phyloP scores from a whole-genome alignment of 2,113 vertebrate genomes.

The Carettochelys insculpta region DNA sequence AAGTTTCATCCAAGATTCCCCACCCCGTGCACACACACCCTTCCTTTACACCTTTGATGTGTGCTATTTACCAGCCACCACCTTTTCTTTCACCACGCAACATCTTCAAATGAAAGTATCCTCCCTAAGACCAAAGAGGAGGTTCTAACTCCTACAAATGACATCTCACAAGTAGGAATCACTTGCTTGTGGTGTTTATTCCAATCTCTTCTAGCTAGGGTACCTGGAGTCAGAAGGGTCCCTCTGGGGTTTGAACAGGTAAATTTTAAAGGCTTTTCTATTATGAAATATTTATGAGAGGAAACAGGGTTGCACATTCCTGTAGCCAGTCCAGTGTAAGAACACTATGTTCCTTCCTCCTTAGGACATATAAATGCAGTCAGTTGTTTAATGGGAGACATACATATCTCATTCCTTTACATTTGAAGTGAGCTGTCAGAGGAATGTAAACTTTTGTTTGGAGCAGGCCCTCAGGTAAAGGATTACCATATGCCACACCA shows the following conservation, averaged over 20 bases:
- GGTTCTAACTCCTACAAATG: constrained; percentile 50
- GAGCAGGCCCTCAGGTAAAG: constrained; percentile 78
- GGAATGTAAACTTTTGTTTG: constrained; percentile 80
- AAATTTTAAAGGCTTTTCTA: constrained; percentile 74
- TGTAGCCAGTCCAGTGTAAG: constrained; percentile 69
- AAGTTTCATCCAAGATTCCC: constrained; percentile 47
- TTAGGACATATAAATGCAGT: constrained; percentile 74
- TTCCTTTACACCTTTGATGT: constrained; percentile 68
- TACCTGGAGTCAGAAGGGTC: constrained; percentile 71
- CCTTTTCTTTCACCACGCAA: neutral
- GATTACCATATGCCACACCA: constrained; percentile 75
- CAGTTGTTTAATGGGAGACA: constrained; percentile 75
- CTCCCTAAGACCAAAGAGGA: constrained; percentile 43
- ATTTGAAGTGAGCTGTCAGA: constrained; percentile 74
- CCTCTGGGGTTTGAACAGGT: constrained; percentile 71
- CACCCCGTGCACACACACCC: neutral
- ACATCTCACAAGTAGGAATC: constrained; percentile 29
- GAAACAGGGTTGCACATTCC: constrained; percentile 82
- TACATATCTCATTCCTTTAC: constrained; percentile 80
- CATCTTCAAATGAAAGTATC: constrained; percentile 10
- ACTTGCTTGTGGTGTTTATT: constrained; percentile 64
- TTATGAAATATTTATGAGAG: constrained; percentile 83
- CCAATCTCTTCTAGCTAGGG: constrained; percentile 38
- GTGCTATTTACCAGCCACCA: constrained; percentile 62
- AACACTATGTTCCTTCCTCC: constrained; percentile 75